Evolutionary conservation across 2,113 vertebrate genomes (phyloP), one percentile per base, ranked within the genome.

Genomic region (Entomyzon cyanotis): DNA sequence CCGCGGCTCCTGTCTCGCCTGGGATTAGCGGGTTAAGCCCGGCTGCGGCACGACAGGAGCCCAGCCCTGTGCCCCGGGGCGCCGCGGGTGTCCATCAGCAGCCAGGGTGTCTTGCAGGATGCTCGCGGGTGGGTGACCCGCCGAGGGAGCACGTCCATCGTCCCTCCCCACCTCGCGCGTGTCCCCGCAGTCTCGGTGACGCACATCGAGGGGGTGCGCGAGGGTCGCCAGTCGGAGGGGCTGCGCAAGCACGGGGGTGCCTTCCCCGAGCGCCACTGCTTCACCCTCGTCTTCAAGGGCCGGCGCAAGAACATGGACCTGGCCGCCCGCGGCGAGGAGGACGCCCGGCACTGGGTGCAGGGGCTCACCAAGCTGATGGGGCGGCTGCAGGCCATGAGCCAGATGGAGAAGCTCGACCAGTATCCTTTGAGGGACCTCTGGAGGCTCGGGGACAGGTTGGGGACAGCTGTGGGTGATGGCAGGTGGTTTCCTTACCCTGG

Each of bases 391-490:
- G 98, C 97, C 97, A 99, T 99, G 99, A 99, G 96, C 95, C 99
- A 99, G 96, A 96, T 97, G 5, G 99, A 99, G 85, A 99, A 99
- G 67, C 98, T 99, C 1, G 99, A 99, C 87, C 99, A 99, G 98
- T 99, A 99, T 99, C 99, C 99, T 99, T 96, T 24, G 12, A 9
- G 0, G 7, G 81, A 30, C 59, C 39, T 33, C 9, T 4, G 55
- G 39, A 49, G 28, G 10, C 13, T 3, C 9, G 63, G 77, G 77
- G 59, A 55, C 52, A 4, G 50, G 25, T 0, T 17, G 69, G 80
- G 87, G 37, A 30, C 0, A 2, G 55, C 49, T 1, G 2, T 1
- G 12, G 37, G 62, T 58, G 93, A 35, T 0, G 0, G 37, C 1
- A 0, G 27, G 56, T 13, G 13, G 15, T 94, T 97, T 98, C 97